Evolutionary conservation across 2,797 vertebrate genomes (phyloP).

Genomic region (Gymnothorax javanicus): DNA sequence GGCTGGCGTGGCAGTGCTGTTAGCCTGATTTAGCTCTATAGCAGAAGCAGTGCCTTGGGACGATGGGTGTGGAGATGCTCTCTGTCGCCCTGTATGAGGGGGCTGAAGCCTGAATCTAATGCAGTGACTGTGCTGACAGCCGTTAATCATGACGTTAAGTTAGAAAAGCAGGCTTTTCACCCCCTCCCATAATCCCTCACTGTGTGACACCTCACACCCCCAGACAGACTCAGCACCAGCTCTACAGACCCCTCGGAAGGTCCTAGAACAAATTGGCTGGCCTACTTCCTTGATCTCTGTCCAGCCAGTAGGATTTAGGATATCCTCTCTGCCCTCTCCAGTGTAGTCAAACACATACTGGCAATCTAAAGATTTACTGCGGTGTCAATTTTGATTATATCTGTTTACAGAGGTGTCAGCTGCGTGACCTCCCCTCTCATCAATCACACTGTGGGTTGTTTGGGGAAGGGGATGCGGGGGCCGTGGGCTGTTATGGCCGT

Average conservation of each 20-base stretch:
- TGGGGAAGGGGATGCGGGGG: neutral
- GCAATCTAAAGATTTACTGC: constrained; percentile 40
- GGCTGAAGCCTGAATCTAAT: neutral
- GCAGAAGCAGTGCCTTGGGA: no score
- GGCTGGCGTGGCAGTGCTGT: no score
- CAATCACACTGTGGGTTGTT: constrained; percentile 34
- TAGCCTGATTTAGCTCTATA: no score
- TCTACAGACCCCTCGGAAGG: neutral
- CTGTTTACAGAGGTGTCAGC: constrained; percentile 4
- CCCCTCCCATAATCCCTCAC: neutral
- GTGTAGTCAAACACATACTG: constrained; percentile 27
- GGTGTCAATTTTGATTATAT: constrained; percentile 42
- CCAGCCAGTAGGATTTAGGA: neutral
- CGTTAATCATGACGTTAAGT: neutral
- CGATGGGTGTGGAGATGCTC: no score
- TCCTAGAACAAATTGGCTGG: neutral
- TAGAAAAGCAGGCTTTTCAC: neutral
- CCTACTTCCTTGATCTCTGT: neutral
- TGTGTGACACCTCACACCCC: neutral
- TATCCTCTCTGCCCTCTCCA: neutral
- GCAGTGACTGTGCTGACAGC: neutral
- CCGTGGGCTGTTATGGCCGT: constrained; percentile 41
- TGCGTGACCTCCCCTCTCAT: constrained; percentile 4
- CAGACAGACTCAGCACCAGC: neutral
- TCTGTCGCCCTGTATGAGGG: neutral